These are phyloP conservation scores for Cephus pulcher DNA, from an alignment of 2,888 invertebrate species.

Conservation along the genomic window DNA sequence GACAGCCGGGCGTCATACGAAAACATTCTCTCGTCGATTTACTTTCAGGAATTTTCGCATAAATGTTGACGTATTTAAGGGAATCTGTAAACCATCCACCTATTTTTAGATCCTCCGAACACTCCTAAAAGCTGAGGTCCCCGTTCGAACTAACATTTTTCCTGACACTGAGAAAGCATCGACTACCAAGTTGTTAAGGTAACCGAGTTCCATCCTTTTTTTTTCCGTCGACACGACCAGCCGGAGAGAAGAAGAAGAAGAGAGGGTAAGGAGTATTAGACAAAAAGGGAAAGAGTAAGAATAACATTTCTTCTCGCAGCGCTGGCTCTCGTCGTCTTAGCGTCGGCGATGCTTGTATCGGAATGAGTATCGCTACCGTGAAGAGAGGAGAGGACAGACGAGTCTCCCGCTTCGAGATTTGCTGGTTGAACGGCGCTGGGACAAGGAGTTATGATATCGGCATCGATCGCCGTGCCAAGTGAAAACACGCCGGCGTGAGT, in stretches of 20 bases:
- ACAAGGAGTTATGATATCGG: constrained; percentile 67
- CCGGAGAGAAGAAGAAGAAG: background rate
- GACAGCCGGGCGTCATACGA: constrained; percentile 54
- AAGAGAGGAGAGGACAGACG: constrained; percentile 20
- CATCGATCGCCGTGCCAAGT: constrained; percentile 64
- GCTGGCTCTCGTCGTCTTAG: background rate
- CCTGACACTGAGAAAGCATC: background rate
- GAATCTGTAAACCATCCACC: constrained; percentile 65
- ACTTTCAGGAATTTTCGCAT: constrained; percentile 63
- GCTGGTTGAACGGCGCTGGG: constrained; percentile 58
- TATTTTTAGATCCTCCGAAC: constrained; percentile 40
- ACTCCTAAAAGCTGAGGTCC: background rate
- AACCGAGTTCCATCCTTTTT: background rate
- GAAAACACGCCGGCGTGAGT: constrained; percentile 66
- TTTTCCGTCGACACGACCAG: background rate
- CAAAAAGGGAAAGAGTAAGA: background rate
- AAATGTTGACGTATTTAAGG: constrained; percentile 66
- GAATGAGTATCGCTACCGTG: constrained; percentile 20
- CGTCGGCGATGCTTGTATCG: background rate
- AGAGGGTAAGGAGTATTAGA: background rate
- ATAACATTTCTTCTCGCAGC: too few relatives aligned
- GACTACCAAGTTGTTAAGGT: background rate
- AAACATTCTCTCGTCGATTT: constrained; percentile 65
- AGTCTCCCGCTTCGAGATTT: constrained; percentile 44
- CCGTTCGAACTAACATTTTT: constrained; percentile 22